phyloP scores from a whole-genome alignment of 2,888 invertebrate species.

The Lasius platythorax region DNA sequence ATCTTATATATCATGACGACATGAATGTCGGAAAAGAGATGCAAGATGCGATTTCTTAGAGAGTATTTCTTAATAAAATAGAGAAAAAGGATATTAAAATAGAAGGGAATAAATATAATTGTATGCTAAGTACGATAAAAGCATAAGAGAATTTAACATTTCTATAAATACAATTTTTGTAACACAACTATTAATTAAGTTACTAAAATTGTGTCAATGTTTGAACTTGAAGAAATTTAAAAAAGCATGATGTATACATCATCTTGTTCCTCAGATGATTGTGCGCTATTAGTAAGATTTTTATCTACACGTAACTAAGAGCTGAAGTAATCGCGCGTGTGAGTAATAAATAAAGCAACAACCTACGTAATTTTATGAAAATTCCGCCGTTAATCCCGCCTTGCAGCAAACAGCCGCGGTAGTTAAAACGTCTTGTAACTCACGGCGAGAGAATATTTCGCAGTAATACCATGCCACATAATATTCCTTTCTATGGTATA shows the following conservation, averaged over 20 bases:
- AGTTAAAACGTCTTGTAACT: slow-evolving; percentile 50
- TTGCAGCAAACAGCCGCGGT: slow-evolving; percentile 18
- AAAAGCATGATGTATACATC: not conserved
- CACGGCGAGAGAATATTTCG: slow-evolving; percentile 35
- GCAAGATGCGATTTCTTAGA: not conserved
- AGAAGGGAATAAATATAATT: not conserved
- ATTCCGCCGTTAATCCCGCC: slow-evolving; percentile 32
- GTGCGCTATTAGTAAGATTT: not conserved
- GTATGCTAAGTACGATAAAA: not conserved
- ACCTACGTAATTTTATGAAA: slow-evolving; percentile 39
- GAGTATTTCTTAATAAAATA: not conserved
- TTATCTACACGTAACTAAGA: slow-evolving; percentile 5
- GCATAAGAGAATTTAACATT: not conserved
- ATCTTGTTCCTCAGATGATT: not conserved
- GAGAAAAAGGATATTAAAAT: not conserved
- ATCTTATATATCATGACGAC: not conserved
- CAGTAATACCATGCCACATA: slow-evolving; percentile 39
- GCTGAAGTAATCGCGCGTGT: slow-evolving; percentile 2
- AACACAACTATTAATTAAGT: not conserved
- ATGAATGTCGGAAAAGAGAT: not conserved
- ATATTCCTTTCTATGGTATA: slow-evolving; percentile 40
- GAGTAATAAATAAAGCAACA: slow-evolving; percentile 32
- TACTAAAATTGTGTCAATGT: not conserved
- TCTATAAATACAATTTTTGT: not conserved
- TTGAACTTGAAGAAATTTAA: not conserved